Base-by-base conservation (phyloP, 2,888 invertebrate genomes). In the Agrotis puta region DNA sequence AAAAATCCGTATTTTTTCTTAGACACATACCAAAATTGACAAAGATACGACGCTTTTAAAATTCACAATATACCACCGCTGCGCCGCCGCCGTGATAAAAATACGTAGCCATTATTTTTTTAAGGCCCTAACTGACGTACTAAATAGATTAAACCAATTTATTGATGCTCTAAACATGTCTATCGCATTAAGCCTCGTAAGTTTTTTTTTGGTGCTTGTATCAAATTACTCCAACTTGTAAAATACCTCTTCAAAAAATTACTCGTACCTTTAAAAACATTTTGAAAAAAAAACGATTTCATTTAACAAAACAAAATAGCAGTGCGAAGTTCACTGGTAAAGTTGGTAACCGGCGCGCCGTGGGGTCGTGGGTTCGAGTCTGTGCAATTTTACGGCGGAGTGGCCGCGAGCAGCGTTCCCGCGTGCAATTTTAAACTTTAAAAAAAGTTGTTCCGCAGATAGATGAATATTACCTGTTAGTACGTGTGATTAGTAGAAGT, bases 381-480 rank as follows among this genome's bases (percentile, higher is more conserved):
- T 76, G 85, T 84, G 87, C 88, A 90, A 91, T 90, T 92, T 93
- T 87, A 89, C 89, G 88, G 81, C 87, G 86, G 82, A 87, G 83
- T 85, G 87, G 84, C 72, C 65, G 76, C 82, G 58, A 62, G 77
- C 81, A 68, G 58, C 80, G 79, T 80, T 71, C 80, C 86, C 77
- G 85, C 83, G 85, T 81, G 90, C 91, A 92, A 91, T 92, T 92
- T 91, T 83, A 88, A 92, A 92, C 90, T 92, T 90, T 82, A 82
- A 85, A 87, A 88, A 91, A 92, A 91, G 86, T 90, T 91, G 83
- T 45, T 65, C 83, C 68, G 76, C 73, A 65, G 74, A 78, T 84
- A 81, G 82, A 85, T 87, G 85, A 86, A 88, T 88, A 88, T 87
- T 90, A 90, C 89, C 88, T 87, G 83, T 82, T 83, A 59, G 71